A percentile compares a stretch with the other conserved stretches of the same genome.
Conservation (phyloP, 2,888 invertebrate genomes). For the Spicauda simplicius region DNA sequence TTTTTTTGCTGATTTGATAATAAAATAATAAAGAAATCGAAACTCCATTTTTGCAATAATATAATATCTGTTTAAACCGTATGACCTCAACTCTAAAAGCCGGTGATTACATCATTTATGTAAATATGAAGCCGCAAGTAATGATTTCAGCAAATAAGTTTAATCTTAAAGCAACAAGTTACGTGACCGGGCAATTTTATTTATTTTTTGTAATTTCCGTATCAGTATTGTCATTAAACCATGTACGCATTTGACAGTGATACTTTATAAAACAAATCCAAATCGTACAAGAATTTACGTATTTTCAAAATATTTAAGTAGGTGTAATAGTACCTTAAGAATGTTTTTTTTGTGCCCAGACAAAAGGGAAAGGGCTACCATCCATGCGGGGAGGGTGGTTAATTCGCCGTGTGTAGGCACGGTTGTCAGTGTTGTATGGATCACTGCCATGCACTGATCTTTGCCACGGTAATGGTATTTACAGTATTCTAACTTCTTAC, state of each 20-base stretch:
- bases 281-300: no score
- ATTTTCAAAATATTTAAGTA: no score
- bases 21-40: background rate
- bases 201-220: conserved; percentile 2
- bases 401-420: no score
- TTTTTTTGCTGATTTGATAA: background rate
- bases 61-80: background rate
- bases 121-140: conserved; percentile 9
- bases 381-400: no score
- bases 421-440: no score
- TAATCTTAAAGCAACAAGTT: conserved; percentile 4
- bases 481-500: no score
- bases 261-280: no score
- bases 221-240: background rate
- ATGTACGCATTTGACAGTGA: background rate
- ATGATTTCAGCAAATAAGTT: conserved; percentile 21
- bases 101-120: conserved; percentile 26
- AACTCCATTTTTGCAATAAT: background rate
- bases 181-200: conserved; percentile 3
- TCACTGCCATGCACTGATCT: no score
- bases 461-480: no score
- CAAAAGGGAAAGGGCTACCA: no score
- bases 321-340: no score
- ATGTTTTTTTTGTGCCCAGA: no score
- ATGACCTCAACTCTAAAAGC: conserved; percentile 22